These are phyloP conservation scores for Gasteruption jaculator DNA, from an alignment of 2,888 invertebrate species.

Conservation along the genomic window DNA sequence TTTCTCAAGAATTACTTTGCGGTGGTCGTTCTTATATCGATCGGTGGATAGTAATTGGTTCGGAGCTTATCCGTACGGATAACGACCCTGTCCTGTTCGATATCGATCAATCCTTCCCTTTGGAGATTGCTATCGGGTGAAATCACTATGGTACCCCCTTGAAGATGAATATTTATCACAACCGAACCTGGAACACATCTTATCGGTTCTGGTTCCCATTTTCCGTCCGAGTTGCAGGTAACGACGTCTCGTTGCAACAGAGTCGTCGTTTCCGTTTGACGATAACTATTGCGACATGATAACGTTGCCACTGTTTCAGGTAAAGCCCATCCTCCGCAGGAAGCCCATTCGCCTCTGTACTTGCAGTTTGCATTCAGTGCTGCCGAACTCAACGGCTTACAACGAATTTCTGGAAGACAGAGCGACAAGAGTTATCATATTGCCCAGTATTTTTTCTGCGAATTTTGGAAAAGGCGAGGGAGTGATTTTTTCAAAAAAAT, in stretches of 20 bases:
- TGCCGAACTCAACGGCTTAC: conserved; percentile 30
- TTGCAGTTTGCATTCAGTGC: conserved; percentile 32
- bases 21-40: conserved; percentile 23
- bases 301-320: conserved; percentile 35
- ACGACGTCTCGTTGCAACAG: conserved; percentile 27
- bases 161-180: conserved; percentile 34
- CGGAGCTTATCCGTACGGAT: conserved; percentile 18
- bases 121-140: conserved; percentile 14
- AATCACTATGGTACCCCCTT: conserved; percentile 19
- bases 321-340: conserved; percentile 31
- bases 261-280: conserved; percentile 23
- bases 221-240: conserved; percentile 35
- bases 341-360: conserved; percentile 23
- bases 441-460: too few species aligned
- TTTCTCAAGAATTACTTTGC: background rate
- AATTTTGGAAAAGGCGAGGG: too few species aligned
- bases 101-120: conserved; percentile 23
- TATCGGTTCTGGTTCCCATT: conserved; percentile 45
- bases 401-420: conserved; percentile 36
- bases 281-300: conserved; percentile 37
- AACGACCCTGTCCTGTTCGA: conserved; percentile 26
- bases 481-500: too few species aligned
- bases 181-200: conserved; percentile 44
- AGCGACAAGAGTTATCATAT: too few species aligned
- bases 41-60: conserved; percentile 20